Conservation (phyloP, 2,113 vertebrate species). For the Hypocryptadius cinnamomeus region DNA sequence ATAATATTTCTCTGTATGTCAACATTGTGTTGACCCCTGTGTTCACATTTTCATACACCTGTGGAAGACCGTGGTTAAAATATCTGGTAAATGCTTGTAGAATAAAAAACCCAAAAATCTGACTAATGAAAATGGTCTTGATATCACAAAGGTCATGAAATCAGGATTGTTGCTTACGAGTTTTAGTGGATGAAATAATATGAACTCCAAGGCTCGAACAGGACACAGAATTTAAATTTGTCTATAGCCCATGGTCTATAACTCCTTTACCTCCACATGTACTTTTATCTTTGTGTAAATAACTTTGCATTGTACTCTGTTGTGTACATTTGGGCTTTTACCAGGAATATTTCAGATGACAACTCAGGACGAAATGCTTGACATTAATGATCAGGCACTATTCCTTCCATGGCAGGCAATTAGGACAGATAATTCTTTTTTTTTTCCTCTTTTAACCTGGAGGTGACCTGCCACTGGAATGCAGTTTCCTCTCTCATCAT, state of each 20-base stretch:
- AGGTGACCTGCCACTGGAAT: constrained; percentile 31
- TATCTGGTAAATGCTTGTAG: not conserved
- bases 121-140: not conserved
- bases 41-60: not conserved
- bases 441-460: not conserved
- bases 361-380: not conserved
- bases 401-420: not conserved
- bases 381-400: not conserved
- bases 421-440: not conserved
- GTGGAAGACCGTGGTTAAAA: not conserved
- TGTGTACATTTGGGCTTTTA: not conserved
- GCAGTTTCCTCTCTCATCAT: not conserved
- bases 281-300: not conserved
- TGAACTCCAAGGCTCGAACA: not conserved
- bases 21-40: not conserved
- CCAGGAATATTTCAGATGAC: not conserved
- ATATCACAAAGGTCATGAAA: not conserved
- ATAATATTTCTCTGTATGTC: not conserved
- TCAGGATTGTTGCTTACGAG: not conserved
- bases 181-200: not conserved
- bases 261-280: not conserved
- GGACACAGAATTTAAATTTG: not conserved
- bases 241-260: accelerated
- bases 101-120: not conserved
- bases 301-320: not conserved